Percentiles rank a stretch among this genome's conserved stretches.
Conservation (phyloP, 2,797 vertebrate genomes). For the Oreortyx pictus region DNA sequence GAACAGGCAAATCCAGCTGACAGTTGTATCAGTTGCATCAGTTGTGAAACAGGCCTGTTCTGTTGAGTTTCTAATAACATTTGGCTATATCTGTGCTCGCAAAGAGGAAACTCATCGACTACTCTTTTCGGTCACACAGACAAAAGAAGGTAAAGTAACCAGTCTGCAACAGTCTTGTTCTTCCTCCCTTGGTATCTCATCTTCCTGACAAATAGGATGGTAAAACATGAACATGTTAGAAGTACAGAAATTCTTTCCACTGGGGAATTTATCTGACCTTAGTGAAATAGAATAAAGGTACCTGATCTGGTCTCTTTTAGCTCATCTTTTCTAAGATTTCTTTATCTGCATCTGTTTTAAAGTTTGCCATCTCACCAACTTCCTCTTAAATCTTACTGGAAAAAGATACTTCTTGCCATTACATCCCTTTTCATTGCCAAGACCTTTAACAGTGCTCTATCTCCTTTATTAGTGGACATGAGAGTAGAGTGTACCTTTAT, state of each 20-base stretch:
- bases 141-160: neutral
- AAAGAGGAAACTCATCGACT: neutral
- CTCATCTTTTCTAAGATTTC: neutral
- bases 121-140: neutral
- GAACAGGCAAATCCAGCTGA: neutral
- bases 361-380: neutral
- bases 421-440: neutral
- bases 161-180: neutral
- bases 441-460: neutral
- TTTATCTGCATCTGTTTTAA: neutral
- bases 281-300: neutral
- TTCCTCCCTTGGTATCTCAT: fast-evolving
- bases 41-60: neutral
- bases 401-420: neutral
- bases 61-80: neutral
- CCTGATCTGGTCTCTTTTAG: neutral
- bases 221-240: neutral
- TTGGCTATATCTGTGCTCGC: neutral
- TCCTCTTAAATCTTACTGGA: neutral
- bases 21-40: no score
- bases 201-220: neutral
- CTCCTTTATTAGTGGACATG: neutral
- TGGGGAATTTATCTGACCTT: neutral
- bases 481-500: neutral
- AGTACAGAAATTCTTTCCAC: neutral